Base-by-base conservation (phyloP, 1,140 invertebrate genomes). In the Rhopalosiphum padi region DNA sequence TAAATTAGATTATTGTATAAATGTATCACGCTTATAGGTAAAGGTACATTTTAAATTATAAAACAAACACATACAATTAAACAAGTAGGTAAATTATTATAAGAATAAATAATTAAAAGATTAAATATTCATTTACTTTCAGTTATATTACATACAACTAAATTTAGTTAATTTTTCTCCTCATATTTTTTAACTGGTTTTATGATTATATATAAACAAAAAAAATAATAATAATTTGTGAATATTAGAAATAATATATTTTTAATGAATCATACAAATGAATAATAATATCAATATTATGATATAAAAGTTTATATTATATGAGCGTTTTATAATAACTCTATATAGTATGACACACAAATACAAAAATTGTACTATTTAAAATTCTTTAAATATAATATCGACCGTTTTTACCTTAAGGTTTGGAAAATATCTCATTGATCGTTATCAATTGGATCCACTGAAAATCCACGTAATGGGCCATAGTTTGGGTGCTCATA, bases 401-500 rank as follows among this genome's bases (percentile, higher is more conserved):
- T 90, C 35, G 43, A 94, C 91, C 94, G 95, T 94, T 94, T 94
- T 94, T 95, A 94, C 94, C 94, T 95, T 89, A 94, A 95, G 94
- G 94, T 95, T 94, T 87, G 94, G 93, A 94, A 94, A 95, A 95
- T 93, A 94, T 43, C 46, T 95, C 94, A 94, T 94, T 94, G 93
- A 94, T 53, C 89, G 93, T 85, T 93, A 93, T 86, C 94, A 94
- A 55, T 93, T 94, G 77, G 86, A 91, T 48, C 94, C 82, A 23
- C 94, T 93, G 25, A 94, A 94, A 25, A 94, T 95, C 53, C 95
- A 96, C 94, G 41, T 95, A 48, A 94, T 95, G 93, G 95, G 95
- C 8, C 95, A 96, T 94, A 96, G 95, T 94, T 94, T 96, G 25
- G 95, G 95, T 35, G 94, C 95, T 88, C 95, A 96, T 93, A 95